These are phyloP conservation scores for Campylomormyrus tamandua DNA, from an alignment of 2,113 vertebrate species.

Conservation along the genomic window DNA sequence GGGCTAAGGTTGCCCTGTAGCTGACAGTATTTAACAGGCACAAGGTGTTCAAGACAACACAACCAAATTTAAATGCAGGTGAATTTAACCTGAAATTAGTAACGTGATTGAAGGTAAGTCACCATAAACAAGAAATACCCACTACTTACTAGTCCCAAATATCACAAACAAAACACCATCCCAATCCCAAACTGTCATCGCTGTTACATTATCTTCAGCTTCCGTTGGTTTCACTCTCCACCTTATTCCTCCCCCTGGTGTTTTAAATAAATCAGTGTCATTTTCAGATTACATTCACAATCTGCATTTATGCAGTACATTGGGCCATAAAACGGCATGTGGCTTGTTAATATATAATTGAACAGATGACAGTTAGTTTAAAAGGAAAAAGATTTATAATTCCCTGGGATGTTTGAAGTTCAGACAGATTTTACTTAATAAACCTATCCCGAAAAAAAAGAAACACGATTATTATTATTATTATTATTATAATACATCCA, in stretches of 20 bases:
- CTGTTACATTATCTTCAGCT: background rate
- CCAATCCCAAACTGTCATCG: background rate
- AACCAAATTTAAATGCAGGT: constrained; percentile 19
- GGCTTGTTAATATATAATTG: background rate
- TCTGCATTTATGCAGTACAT: constrained; percentile 1
- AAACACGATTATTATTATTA: background rate
- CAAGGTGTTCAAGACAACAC: constrained; percentile 44
- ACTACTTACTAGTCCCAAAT: background rate
- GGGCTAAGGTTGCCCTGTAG: background rate
- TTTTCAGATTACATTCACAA: constrained; percentile 11
- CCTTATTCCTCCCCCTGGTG: background rate
- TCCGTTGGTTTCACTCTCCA: background rate
- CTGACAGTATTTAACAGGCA: constrained; percentile 38
- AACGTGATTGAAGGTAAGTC: background rate
- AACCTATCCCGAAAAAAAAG: background rate
- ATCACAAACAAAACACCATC: background rate
- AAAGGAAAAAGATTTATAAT: background rate
- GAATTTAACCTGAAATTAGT: constrained; percentile 21
- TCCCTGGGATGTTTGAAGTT: background rate
- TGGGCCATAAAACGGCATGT: background rate
- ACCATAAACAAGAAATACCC: background rate
- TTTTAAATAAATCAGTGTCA: background rate
- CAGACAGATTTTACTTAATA: background rate
- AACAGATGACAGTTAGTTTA: background rate
- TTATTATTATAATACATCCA: background rate